Conservation (phyloP, 2,797 vertebrate genomes). For the Ispidina picta region DNA sequence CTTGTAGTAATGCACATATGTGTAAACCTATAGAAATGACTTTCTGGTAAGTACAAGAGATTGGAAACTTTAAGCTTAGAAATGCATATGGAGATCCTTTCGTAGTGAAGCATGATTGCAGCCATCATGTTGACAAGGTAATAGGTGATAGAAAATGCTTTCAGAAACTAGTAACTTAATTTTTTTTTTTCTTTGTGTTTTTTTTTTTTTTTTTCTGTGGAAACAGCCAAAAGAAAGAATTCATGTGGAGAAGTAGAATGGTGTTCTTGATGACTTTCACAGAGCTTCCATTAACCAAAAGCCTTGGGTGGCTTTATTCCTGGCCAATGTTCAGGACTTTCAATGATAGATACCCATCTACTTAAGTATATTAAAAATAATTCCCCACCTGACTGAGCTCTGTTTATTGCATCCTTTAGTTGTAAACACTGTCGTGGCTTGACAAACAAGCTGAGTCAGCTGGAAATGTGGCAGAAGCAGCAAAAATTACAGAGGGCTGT, state of each 20-base stretch:
- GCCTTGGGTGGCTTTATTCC: conserved; percentile 61
- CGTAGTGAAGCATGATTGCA: conserved; percentile 81
- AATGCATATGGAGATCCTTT: conserved; percentile 76
- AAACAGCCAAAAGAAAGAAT: conserved; percentile 73
- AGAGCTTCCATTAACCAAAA: conserved; percentile 82
- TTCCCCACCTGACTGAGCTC: conserved; percentile 33
- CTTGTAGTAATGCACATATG: conserved; percentile 77
- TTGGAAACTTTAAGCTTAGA: conserved; percentile 73
- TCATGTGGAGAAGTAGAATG: conserved; percentile 78
- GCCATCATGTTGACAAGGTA: conserved; percentile 80
- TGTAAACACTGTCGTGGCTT: conserved; percentile 37
- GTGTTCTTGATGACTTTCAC: conserved; percentile 78
- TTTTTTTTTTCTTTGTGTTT: conserved; percentile 2
- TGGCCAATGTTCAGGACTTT: conserved; percentile 61
- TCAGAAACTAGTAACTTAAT: conserved; percentile 74
- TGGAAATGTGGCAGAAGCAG: conserved; percentile 29
- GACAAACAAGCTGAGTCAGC: conserved; percentile 39
- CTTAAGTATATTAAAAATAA: conserved; percentile 42
- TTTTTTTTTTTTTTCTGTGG: conserved; percentile 48
- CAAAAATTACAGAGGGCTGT: conserved; percentile 37
- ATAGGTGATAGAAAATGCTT: conserved; percentile 75
- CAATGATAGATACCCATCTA: conserved; percentile 24
- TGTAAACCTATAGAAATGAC: conserved; percentile 68
- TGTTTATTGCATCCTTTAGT: conserved; percentile 26
- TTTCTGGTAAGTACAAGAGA: conserved; percentile 91